phyloP scores from a whole-genome alignment of 2,113 vertebrate species.

The human (Homo sapiens) region DNA sequence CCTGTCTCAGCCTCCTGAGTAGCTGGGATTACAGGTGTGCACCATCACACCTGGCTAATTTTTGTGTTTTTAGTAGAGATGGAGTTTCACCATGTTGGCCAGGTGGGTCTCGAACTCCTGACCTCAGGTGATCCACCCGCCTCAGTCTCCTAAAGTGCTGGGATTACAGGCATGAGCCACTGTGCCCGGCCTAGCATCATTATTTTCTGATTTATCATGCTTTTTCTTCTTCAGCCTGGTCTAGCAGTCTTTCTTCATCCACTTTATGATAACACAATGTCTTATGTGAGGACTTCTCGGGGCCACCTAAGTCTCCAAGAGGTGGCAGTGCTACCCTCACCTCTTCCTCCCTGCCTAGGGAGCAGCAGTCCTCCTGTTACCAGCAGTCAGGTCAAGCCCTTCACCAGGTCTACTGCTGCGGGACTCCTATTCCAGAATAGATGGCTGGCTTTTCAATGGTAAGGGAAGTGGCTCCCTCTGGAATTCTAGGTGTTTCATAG shows the following conservation, averaged over 20 bases:
- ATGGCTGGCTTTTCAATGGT: background rate
- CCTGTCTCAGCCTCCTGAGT: too few relatives aligned
- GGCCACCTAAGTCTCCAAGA: background rate
- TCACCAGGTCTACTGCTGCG: background rate
- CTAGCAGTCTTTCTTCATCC: background rate
- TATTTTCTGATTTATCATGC: background rate
- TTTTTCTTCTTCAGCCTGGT: background rate
- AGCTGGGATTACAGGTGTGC: too few relatives aligned
- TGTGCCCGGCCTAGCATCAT: background rate
- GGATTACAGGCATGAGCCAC: too few relatives aligned
- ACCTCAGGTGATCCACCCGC: too few relatives aligned
- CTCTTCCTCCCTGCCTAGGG: background rate
- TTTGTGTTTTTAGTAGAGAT: too few relatives aligned
- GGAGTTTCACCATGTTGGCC: too few relatives aligned
- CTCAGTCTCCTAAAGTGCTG: too few relatives aligned
- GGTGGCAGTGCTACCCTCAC: background rate
- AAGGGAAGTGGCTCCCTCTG: background rate
- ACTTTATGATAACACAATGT: background rate
- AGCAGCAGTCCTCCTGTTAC: background rate
- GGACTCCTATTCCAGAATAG: background rate
- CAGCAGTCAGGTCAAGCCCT: background rate
- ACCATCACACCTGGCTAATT: too few relatives aligned
- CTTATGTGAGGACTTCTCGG: background rate
- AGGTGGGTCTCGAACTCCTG: too few relatives aligned
- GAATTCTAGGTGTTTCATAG: background rate